Evolutionary conservation across 2,888 invertebrate genomes (phyloP).

Genomic region (Gortyna flavago): DNA sequence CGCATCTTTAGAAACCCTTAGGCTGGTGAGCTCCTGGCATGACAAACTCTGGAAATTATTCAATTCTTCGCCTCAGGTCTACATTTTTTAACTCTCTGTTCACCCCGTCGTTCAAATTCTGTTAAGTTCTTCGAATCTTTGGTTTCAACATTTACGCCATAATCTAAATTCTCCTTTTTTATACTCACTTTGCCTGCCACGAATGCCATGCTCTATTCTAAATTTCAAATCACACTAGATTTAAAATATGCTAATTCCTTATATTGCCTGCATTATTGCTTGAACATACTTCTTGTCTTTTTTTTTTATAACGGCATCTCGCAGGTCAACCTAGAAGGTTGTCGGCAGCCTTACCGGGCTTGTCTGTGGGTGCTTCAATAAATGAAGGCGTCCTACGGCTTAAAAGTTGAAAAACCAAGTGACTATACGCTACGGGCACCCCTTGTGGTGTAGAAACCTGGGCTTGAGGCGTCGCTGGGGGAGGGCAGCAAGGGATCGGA

Average conservation of each 20-base stretch:
- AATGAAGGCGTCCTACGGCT: not conserved
- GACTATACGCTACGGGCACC: too few relatives aligned
- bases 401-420: not conserved
- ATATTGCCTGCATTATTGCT: not conserved
- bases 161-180: not conserved
- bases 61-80: constrained; percentile 96
- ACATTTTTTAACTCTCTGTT: constrained; percentile 92
- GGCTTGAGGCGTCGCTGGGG: not conserved
- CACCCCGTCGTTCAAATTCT: not conserved
- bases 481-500: not conserved
- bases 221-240: not conserved
- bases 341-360: not conserved
- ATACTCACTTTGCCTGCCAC: not conserved
- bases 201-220: not conserved
- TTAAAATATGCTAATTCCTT: not conserved
- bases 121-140: not conserved
- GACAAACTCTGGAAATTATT: constrained; percentile 99
- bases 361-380: too few relatives aligned
- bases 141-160: not conserved
- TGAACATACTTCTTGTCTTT: not conserved
- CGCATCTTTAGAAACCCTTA: constrained; percentile 96
- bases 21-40: constrained; percentile 98
- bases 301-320: too few relatives aligned
- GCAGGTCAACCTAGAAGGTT: not conserved
- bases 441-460: too few relatives aligned